Conservation (phyloP, 2,797 vertebrate genomes). For the Semotilus atromaculatus region DNA sequence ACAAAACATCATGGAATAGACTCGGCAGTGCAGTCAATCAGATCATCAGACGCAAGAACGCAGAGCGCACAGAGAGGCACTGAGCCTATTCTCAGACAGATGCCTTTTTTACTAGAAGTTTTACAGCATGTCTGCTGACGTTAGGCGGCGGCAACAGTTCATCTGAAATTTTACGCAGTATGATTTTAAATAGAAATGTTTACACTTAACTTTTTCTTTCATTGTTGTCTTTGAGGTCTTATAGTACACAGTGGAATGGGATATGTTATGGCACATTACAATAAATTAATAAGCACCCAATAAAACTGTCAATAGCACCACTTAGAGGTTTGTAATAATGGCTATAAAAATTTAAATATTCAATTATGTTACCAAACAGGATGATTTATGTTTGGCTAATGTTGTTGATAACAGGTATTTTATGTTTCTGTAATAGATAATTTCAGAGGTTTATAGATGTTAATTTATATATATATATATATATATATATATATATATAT, state of each 20-base stretch:
- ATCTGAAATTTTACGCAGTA: background rate
- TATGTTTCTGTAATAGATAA: background rate
- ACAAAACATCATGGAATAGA: slow-evolving; percentile 42
- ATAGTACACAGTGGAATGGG: background rate
- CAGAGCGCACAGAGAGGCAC: background rate
- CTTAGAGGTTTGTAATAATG: slow-evolving; percentile 37
- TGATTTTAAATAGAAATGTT: background rate
- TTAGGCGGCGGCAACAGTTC: background rate
- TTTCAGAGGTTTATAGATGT: background rate
- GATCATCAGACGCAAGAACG: background rate
- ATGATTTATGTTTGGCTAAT: slow-evolving; percentile 21
- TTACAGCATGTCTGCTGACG: slow-evolving; percentile 20
- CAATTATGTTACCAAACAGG: background rate
- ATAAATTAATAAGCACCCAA: slow-evolving; percentile 38
- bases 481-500: background rate
- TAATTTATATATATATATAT: background rate
- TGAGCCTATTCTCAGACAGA: slow-evolving; percentile 11
- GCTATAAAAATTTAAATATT: slow-evolving; percentile 26
- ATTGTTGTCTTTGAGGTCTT: slow-evolving; percentile 10
- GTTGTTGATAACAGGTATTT: background rate
- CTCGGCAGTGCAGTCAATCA: slow-evolving; percentile 33
- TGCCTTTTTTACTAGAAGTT: slow-evolving; percentile 2
- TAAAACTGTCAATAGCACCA: slow-evolving; percentile 41
- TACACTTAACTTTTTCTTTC: background rate
- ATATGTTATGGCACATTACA: slow-evolving; percentile 32